These are phyloP conservation scores for Mesocentrotus franciscanus DNA, from an alignment of 53 echinoderm and acorn worm species.

Conservation along the genomic window DNA sequence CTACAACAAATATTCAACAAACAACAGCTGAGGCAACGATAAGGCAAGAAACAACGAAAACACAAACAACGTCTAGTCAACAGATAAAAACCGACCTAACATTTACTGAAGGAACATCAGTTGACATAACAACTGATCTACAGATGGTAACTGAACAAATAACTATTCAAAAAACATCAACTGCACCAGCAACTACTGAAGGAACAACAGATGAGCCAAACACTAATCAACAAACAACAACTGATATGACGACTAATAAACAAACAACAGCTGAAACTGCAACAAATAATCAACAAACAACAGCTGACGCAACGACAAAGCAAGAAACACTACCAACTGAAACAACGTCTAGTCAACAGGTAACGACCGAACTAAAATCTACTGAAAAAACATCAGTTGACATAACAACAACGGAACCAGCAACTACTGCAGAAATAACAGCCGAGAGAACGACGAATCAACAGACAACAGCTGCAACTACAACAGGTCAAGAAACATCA, in stretches of 20 bases:
- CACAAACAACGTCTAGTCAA: no score
- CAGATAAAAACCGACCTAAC: no score
- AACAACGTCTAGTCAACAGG: background rate
- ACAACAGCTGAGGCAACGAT: no score
- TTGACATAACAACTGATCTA: no score
- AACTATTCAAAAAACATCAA: no score
- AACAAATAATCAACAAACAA: background rate
- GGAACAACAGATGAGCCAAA: no score
- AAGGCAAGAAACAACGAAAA: no score
- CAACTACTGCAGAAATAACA: background rate
- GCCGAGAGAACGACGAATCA: background rate
- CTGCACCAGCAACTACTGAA: no score
- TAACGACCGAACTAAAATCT: background rate
- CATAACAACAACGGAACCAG: background rate
- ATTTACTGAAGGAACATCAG: no score
- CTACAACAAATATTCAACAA: no score
- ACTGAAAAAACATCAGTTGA: background rate
- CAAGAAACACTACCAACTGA: background rate
- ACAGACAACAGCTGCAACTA: background rate
- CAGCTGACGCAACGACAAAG: background rate
- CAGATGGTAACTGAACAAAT: no score
- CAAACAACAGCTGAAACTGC: background rate
- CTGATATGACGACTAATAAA: background rate
- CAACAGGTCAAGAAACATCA: background rate
- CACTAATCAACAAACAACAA: background rate